Base-by-base conservation (phyloP, 2,113 vertebrate genomes). In the Macroglossus sobrinus region DNA sequence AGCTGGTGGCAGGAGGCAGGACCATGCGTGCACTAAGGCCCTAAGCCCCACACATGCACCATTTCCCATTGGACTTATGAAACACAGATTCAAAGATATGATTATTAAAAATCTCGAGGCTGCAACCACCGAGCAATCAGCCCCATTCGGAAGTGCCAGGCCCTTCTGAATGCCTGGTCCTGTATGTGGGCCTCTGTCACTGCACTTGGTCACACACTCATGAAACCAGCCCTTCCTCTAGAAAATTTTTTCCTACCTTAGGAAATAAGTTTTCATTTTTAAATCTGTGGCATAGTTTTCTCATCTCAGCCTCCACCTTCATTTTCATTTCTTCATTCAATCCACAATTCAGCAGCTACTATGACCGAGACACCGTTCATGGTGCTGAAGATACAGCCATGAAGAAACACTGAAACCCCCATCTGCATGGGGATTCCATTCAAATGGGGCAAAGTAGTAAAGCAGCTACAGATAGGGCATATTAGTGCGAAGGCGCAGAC, bases 21-120 rank as follows among this genome's bases (percentile, higher is more conserved):
- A 12, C 24, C 26, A 7, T 2, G 19, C 24, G 3, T 43, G 10
- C 80, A 22, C 47, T 22, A 18, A 43, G 40, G 18, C 7, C 7
- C 24, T 35, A 24, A 16, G 26, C 24, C 18, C 47, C 1, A 2
- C 13, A 1, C 57, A 4, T 2, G 61, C 2, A 0, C 22, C 3
- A 22, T 28, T 28, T 15, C 11, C 38, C 68, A 43, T 24, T 2
- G 15, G 12, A 82, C 63, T 45, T 66, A 88, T 2, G 80, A 88
- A 71, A 81, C 40, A n/a, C 18, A 43, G 26, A 74, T 45, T 47
- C 69, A 40, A 61, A 64, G n/a, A 63, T 9, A 4, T 33, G 61
- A 18, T 26, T 68, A 50, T 38, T 35, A 21, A 33, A 21, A 61
- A 18, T 35, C 68, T 75, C 40, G 24, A 45, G 53, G 14, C 24